Base-by-base conservation (phyloP, 2,113 vertebrate genomes). In the Monopterus albus region DNA sequence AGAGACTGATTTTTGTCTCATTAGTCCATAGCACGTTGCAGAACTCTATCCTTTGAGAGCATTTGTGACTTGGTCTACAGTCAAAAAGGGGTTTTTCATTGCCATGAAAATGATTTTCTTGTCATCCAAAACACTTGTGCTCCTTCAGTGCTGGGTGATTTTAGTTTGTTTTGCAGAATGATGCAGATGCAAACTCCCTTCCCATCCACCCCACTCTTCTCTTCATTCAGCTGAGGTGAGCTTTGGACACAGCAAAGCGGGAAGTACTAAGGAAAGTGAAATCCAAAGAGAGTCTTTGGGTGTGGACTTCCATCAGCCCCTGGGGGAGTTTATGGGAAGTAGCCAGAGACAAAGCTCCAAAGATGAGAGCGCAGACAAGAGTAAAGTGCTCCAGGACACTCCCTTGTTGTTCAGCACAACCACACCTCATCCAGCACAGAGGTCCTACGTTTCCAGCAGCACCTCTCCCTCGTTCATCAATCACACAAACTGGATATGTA, bases 241-340 rank as follows among this genome's bases (percentile, higher is more conserved):
- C 18, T 42, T n/a, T 38, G 36, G 53, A 58, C 42, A 21, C 12
- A 29, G 42, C 75, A 59, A 75, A 84, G 85, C 75, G 85, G 87
- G 86, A 91, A 88, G 76, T 43, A 0, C 55, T 68, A 72, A 82
- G 79, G 82, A 87, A 80, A 71, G 72, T 56, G 72, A 66, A 81
- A 80, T 80, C 76, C 23, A 74, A 47, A 62, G 60, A 62, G 72
- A 53, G 63, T 50, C 10, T 36, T n/a, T 40, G 80, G 85, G 88
- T 84, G 91, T 84, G 81, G 82, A 81, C 83, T 79, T 88, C 80
- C 75, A 53, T 69, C 33, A 5, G 74, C 46, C 70, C 79, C 74
- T 72, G 75, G 70, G 89, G 88, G 81, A 88, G 51, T 66, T 75
- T 43, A 42, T 74, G 79, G 85, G 83, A 89, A 80, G 77, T 72